Conservation (phyloP, 1,140 invertebrate species). For the Tenebrio molitor region DNA sequence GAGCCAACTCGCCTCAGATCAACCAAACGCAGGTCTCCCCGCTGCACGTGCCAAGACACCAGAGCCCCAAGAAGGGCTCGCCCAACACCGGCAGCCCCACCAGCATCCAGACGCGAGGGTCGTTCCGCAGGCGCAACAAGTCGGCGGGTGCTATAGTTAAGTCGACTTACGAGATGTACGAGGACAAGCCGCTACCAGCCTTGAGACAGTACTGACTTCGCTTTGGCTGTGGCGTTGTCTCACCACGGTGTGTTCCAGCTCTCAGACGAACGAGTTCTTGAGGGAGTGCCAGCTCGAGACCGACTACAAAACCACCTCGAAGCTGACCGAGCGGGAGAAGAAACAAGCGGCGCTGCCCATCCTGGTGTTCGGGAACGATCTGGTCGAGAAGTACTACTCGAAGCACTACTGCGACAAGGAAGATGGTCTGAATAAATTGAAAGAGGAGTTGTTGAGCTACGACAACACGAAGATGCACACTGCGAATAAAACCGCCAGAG, state of each 20-base stretch:
- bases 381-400: constrained; percentile 95
- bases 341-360: constrained; percentile 92
- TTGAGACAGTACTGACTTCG: constrained; percentile 77
- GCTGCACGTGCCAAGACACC: constrained; percentile 64
- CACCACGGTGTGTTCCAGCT: constrained; percentile 68
- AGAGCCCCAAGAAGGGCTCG: constrained; percentile 63
- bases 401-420: constrained; percentile 94
- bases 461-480: constrained; percentile 70
- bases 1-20: constrained; percentile 54
- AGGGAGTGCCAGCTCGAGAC: constrained; percentile 77
- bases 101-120: constrained; percentile 69
- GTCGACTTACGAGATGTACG: constrained; percentile 88
- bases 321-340: constrained; percentile 87
- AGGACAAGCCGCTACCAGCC: constrained; percentile 86
- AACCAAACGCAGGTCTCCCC: constrained; percentile 68
- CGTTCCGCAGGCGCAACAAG: constrained; percentile 79
- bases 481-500: constrained; percentile 83
- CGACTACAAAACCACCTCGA: constrained; percentile 72
- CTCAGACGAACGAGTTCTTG: constrained; percentile 84
- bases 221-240: not conserved
- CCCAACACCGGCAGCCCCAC: constrained; percentile 64
- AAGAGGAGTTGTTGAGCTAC: constrained; percentile 78
- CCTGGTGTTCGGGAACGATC: constrained; percentile 88
- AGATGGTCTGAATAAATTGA: constrained; percentile 84
- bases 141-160: constrained; percentile 77